Evolutionary conservation across 1,140 invertebrate species (phyloP).

Genomic region (Colletes latitarsis): DNA sequence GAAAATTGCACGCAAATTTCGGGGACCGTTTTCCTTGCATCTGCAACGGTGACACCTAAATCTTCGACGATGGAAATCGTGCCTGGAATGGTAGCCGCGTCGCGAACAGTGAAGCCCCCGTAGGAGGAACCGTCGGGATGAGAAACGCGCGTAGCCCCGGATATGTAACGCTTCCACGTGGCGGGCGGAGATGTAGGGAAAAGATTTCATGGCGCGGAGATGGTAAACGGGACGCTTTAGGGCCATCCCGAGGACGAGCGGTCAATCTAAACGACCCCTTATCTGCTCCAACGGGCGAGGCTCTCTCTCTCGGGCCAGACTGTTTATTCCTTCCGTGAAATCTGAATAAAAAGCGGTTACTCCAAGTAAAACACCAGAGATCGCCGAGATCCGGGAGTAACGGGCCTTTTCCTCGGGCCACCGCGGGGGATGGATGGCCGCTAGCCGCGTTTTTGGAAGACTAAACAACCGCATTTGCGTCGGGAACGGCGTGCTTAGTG

Average conservation of each 20-base stretch:
- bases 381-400: constrained; percentile 51
- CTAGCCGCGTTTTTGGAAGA: constrained; percentile 36
- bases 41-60: not conserved
- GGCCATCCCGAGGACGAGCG: constrained; percentile 75
- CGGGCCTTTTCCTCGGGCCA: constrained; percentile 38
- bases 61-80: not conserved
- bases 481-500: constrained; percentile 56
- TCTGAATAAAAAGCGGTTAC: constrained; percentile 68
- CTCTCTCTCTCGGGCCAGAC: constrained; percentile 18
- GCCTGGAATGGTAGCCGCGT: not conserved
- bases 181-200: constrained; percentile 61
- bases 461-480: constrained; percentile 58
- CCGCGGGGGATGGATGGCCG: constrained; percentile 44
- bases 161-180: constrained; percentile 29
- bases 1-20: no score
- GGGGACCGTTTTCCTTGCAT: no score
- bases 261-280: constrained; percentile 80
- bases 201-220: constrained; percentile 74
- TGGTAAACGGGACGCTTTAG: constrained; percentile 78
- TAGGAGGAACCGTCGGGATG: not conserved
- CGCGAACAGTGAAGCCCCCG: no score
- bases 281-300: constrained; percentile 63
- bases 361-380: constrained; percentile 50
- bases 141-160: not conserved
- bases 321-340: constrained; percentile 53